Base-by-base conservation (phyloP, 2,113 vertebrate species). In the Phrynosoma platyrhinos region DNA sequence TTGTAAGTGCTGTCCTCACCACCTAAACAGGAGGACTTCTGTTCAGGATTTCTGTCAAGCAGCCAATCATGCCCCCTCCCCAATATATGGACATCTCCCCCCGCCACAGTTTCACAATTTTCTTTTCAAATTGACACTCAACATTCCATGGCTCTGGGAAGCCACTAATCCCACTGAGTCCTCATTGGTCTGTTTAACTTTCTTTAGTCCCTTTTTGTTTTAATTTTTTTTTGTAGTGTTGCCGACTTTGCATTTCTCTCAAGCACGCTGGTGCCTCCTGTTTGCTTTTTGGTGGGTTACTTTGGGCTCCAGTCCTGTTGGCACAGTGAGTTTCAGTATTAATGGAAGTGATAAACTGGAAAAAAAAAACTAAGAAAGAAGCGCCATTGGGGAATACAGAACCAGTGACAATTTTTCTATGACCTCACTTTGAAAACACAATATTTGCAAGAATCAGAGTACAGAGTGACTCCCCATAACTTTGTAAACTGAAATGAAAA, bases 401-500 rank as follows among this genome's bases (percentile, higher is more conserved):
- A 32, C 32, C 14, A n/a, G 53, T 30, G 53, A 21, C 9, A 72
- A 40, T 30, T 20, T 12, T 52, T 79, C 77, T 52, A 30, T 69
- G 27, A 53, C 47, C 47, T 10, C 40, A 47, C 75, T 75, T 2
- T 40, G 9, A 55, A 86, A 2, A 16, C 2, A 71, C 3, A 71
- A 71, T 71, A 71, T n/a, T 66, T 58, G 36, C 25, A 42, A 82
- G 42, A 23, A 36, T 2, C 68, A 25, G 40, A 58, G 55, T 3
- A 13, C 9, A 16, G 36, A 32, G 25, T 36, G 32, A n/a, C 75
- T 86, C 52, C 58, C 52, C 27, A 66, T 30, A 23, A 36, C 14
- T 47, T 5, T 20, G 62, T 53, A 83, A 62, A 25, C 20, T 76
- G 80, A 53, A 88, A 68, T 77, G 80, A 83, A 53, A 69, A 86